phyloP scores from a whole-genome alignment of 2,888 invertebrate genomes.

The Hybos culiciformis region DNA sequence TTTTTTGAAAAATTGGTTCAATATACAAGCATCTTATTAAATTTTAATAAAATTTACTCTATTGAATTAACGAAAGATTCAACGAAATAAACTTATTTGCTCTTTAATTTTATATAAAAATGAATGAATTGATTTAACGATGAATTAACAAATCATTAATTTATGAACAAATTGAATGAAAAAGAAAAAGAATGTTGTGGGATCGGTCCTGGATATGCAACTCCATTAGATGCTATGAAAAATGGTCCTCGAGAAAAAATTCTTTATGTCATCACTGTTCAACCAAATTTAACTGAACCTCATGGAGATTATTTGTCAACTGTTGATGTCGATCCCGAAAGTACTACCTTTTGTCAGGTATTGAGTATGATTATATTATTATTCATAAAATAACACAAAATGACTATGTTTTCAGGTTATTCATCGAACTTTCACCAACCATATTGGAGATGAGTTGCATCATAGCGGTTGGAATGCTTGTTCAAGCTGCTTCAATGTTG shows the following conservation, averaged over 20 bases:
- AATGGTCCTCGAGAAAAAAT: constrained; percentile 73
- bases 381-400: background rate
- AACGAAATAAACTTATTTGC: too few relatives aligned
- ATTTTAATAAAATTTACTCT: too few relatives aligned
- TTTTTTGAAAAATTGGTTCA: too few relatives aligned
- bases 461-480: constrained; percentile 97
- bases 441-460: constrained; percentile 77
- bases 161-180: constrained; percentile 6
- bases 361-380: background rate
- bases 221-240: constrained; percentile 69
- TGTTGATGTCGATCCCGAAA: constrained; percentile 79
- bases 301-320: constrained; percentile 83
- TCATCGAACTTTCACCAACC: constrained; percentile 65
- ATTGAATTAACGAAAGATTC: too few relatives aligned
- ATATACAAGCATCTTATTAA: too few relatives aligned
- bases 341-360: constrained; percentile 73
- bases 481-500: constrained; percentile 63
- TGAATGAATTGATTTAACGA: background rate
- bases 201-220: constrained; percentile 68
- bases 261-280: constrained; percentile 80
- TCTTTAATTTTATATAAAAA: background rate
- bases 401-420: constrained; percentile 50
- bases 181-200: constrained; percentile 9
- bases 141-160: background rate
- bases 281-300: constrained; percentile 47